Evolutionary conservation across 2,113 vertebrate species (phyloP).

Genomic region (Scolopax mira): DNA sequence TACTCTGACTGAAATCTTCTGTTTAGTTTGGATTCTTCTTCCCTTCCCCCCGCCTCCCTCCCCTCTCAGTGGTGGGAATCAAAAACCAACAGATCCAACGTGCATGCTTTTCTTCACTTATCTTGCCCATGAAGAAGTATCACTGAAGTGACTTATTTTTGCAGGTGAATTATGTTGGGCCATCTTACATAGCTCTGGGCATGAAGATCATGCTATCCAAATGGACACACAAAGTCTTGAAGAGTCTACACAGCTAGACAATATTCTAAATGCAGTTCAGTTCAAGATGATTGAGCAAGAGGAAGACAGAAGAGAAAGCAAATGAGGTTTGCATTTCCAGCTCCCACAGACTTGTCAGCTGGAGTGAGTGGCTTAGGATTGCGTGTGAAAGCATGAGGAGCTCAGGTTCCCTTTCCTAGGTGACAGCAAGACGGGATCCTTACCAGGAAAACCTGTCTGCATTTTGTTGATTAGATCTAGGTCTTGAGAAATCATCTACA

Average conservation of each 20-base stretch:
- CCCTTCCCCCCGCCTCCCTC: rapidly evolving
- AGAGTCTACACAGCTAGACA: not conserved
- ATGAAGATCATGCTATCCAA: not conserved
- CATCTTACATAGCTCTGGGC: not conserved
- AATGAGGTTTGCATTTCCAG: not conserved
- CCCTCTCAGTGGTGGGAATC: not conserved
- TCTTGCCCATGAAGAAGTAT: not conserved
- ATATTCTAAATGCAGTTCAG: not conserved
- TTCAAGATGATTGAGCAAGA: not conserved
- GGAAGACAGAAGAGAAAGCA: not conserved
- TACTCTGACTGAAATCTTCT: not conserved
- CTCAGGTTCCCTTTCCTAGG: not conserved
- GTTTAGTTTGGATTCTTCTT: not conserved
- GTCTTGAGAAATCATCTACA: not conserved
- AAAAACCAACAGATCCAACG: not conserved
- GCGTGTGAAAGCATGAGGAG: not conserved
- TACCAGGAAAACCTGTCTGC: not conserved
- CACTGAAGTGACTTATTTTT: not conserved
- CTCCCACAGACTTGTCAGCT: not conserved
- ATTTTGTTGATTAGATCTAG: not conserved
- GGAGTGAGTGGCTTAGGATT: not conserved
- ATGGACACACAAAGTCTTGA: not conserved
- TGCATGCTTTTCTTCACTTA: not conserved
- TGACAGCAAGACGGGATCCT: not conserved
- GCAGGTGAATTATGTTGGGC: not conserved